Base-by-base conservation (phyloP, 2,113 vertebrate genomes). In the Cheilinus undulatus region DNA sequence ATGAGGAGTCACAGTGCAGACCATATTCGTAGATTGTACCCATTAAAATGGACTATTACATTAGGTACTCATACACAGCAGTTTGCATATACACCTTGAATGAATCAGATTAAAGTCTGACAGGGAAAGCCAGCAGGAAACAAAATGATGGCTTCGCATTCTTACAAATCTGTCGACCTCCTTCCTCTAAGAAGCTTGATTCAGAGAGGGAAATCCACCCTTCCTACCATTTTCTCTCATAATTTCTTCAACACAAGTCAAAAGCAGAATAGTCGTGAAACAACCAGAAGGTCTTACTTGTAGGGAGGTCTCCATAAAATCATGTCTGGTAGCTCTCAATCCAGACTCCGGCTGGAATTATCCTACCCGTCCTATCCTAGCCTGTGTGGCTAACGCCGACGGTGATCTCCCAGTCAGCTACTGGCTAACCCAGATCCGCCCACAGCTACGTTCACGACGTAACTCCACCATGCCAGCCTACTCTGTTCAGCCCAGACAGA, bases 351-450 rank as follows among this genome's bases (percentile, higher is more conserved):
- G 83, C 45, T 56, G 28, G 48, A 60, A 54, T 27, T 62, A 42
- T 66, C 72, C 69, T 30, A 56, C 77, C 89, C 82, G 85, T 86
- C 89, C 91, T 91, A 19, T 50, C 83, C 82, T 82, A 76, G 84
- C 57, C 69, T 60, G 40, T 28, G 38, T 42, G 59, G 84, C 82
- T 86, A 80, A 75, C 75, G 60, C 58, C 49, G 80, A 69, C 40
- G 26, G 64, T 52, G 62, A 22, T 62, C 27, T 46, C 20, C 58
- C 54, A 56, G 65, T 30, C 49, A 48, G 68, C 80, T 56, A 73
- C 70, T 77, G 77, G 76, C 52, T 66, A 5, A 10, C 26, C 4
- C 13, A 30, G 85, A 56, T 62, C 86, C 87, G 84, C 87, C 86
- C 82, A 83, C 81, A 57, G 22, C 12, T 15, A 84, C 88, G 85